Evolutionary conservation across 1,140 invertebrate genomes (phyloP), one percentile per base, ranked within the genome.

Genomic region (Caenorhabditis brenneri): DNA sequence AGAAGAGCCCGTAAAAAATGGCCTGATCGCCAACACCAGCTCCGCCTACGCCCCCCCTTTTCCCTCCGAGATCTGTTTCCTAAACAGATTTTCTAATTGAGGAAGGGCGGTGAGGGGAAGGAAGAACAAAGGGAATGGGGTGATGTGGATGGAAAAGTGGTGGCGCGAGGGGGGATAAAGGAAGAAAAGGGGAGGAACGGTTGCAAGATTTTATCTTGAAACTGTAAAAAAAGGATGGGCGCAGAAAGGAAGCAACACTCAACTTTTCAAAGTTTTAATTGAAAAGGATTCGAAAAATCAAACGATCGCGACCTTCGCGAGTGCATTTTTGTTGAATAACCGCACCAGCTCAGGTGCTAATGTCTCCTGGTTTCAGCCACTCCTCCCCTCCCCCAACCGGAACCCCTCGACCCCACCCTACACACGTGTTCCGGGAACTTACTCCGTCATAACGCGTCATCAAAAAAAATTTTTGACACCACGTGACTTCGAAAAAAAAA

Each of bases 1-100:
- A n/a, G 24, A 65, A 24, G 60, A 65, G 60, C 22, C 60, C 60
- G 60, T 65, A n/a, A n/a, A 65, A 65, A 65, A 65, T 65, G 60
- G 60, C 60, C 60, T 65, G 60, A 65, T 65, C 60, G 9, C 7
- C 60, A 36, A 7, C 53, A 58, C 9, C 53, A 58, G 6, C 33
- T 36, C 60, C 60, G 60, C 60, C 60, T 65, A 65, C 60, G 33
- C 60, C 31, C n/a, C n/a, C n/a, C n/a, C n/a, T n/a, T n/a, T n/a
- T n/a, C n/a, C n/a, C n/a, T n/a, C n/a, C n/a, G n/a, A n/a, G n/a
- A n/a, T n/a, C n/a, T n/a, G n/a, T n/a, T n/a, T n/a, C n/a, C 27
- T 65, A 7, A 65, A 65, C 16, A 36, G 31, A 36, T 36, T 36
- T 36, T 36, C 15, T 65, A 39, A 36, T 29, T 3, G 36, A 65